Conservation (phyloP, 2,888 invertebrate genomes). For the Brachycybe producta region DNA sequence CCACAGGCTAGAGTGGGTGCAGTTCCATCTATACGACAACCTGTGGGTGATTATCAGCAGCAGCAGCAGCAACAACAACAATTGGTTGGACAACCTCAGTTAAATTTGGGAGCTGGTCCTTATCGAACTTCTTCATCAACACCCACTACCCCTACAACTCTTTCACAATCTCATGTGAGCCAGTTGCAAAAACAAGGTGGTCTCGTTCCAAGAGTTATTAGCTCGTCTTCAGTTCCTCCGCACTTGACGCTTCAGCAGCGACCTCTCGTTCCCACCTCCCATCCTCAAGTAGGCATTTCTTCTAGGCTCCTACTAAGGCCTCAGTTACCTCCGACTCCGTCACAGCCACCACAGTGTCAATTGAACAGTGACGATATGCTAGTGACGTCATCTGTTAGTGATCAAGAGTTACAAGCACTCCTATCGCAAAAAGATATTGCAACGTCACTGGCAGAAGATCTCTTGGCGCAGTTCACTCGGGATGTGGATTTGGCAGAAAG, state of each 20-base stretch:
- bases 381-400: constrained; percentile 38
- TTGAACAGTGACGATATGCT: neutral
- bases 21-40: constrained; percentile 23
- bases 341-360: too few relatives aligned
- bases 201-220: neutral
- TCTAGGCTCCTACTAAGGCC: neutral
- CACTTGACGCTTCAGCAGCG: constrained; percentile 28
- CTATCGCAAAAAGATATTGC: constrained; percentile 60
- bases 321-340: neutral
- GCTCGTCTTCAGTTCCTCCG: neutral
- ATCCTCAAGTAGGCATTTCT: neutral
- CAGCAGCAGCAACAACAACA: constrained; percentile 33
- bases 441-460: constrained; percentile 71
- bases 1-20: constrained; percentile 3
- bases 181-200: neutral
- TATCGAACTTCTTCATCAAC: constrained; percentile 15
- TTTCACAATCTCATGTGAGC: constrained; percentile 14
- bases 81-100: constrained; percentile 15
- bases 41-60: constrained; percentile 29
- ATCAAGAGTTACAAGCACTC: constrained; percentile 57
- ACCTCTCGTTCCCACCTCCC: neutral
- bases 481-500: constrained; percentile 18
- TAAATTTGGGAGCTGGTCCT: constrained; percentile 16
- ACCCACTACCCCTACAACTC: constrained; percentile 14
- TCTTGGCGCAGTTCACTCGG: constrained; percentile 58